A percentile compares a stretch with the other conserved stretches of the same genome.
Evolutionary conservation across 2,888 invertebrate genomes (phyloP).

Genomic region (Ichneumon xanthorius): DNA sequence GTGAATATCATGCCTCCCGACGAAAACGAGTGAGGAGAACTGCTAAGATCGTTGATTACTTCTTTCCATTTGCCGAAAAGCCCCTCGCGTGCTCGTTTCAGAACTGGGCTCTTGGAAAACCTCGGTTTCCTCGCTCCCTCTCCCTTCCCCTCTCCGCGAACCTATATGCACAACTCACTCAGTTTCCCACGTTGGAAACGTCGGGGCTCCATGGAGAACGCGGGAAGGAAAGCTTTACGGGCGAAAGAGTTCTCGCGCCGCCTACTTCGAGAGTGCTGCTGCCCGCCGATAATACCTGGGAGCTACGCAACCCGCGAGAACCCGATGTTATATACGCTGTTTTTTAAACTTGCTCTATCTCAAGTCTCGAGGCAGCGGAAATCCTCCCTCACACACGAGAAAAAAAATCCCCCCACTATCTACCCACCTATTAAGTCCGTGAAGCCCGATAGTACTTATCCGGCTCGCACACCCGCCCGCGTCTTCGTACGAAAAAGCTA

Average conservation of each 20-base stretch:
- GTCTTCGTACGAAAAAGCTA: constrained; percentile 1
- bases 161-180: background rate
- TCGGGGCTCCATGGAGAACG: constrained; percentile 51
- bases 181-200: constrained; percentile 38
- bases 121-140: constrained; percentile 42
- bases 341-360: constrained; percentile 61
- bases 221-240: constrained; percentile 62
- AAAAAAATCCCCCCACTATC: background rate
- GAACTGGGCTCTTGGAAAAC: constrained; percentile 40
- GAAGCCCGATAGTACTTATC: constrained; percentile 11
- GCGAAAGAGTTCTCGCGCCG: constrained; percentile 65
- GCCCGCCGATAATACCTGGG: constrained; percentile 57
- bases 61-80: constrained; percentile 72
- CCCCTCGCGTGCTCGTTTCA: constrained; percentile 60
- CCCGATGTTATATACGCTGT: constrained; percentile 36
- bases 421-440: background rate
- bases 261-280: constrained; percentile 65
- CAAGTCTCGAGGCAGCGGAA: constrained; percentile 62
- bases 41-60: constrained; percentile 71
- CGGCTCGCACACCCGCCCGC: background rate
- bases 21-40: constrained; percentile 37
- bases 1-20: constrained; percentile 21
- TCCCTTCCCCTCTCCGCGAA: constrained; percentile 29
- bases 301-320: constrained; percentile 13
- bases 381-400: constrained; percentile 70